phyloP scores from a whole-genome alignment of 2,888 invertebrate genomes.

The Syrphus vitripennis region DNA sequence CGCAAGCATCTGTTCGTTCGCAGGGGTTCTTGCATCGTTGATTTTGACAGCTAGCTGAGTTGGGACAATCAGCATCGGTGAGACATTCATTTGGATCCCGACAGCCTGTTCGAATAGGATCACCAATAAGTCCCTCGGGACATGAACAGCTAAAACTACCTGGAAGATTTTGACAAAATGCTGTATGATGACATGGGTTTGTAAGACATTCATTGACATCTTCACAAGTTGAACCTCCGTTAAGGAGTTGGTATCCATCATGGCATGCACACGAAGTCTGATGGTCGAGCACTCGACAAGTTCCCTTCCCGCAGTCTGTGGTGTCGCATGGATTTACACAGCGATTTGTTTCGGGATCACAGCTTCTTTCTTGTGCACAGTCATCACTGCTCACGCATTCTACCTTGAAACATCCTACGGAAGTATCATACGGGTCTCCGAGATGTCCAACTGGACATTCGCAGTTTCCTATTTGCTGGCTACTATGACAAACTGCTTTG shows the following conservation, averaged over 20 bases:
- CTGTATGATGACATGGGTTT: slow-evolving; percentile 90
- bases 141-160: slow-evolving; percentile 91
- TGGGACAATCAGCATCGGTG: slow-evolving; percentile 90
- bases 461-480: slow-evolving; percentile 88
- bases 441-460: slow-evolving; percentile 90
- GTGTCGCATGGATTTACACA: slow-evolving; percentile 92
- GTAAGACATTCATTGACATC: slow-evolving; percentile 91
- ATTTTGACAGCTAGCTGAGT: slow-evolving; percentile 88
- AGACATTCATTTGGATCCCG: slow-evolving; percentile 92
- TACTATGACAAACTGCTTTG: slow-evolving; percentile 89
- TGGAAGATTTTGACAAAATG: slow-evolving; percentile 89
- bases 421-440: slow-evolving; percentile 89
- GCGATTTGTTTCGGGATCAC: slow-evolving; percentile 88
- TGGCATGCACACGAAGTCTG: slow-evolving; percentile 88
- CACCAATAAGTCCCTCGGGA: slow-evolving; percentile 90
- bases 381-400: slow-evolving; percentile 91
- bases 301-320: slow-evolving; percentile 90
- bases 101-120: slow-evolving; percentile 87
- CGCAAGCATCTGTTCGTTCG: slow-evolving; percentile 85
- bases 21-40: slow-evolving; percentile 91
- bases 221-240: slow-evolving; percentile 84
- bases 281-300: slow-evolving; percentile 88
- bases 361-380: slow-evolving; percentile 88
- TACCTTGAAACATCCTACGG: slow-evolving; percentile 93
- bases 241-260: slow-evolving; percentile 86